Evolutionary conservation across 2,113 vertebrate species (phyloP).

Genomic region (Apteryx mantelli): DNA sequence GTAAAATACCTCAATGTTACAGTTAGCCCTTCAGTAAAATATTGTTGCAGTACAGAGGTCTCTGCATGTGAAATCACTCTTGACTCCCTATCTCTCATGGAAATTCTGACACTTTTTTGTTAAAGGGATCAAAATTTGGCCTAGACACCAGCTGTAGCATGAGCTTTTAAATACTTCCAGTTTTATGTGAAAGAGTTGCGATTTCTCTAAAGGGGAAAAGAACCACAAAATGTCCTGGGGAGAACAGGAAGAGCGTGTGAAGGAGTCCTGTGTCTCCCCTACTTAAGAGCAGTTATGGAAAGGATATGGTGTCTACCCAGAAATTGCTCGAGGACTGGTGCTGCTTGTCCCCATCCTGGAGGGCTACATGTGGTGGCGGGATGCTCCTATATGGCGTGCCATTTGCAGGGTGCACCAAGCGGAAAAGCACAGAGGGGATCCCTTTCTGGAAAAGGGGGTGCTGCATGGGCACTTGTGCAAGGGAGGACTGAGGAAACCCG

Average conservation of each 20-base stretch:
- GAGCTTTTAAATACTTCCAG: neutral
- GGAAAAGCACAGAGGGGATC: neutral
- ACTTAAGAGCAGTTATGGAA: neutral
- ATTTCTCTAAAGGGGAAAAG: neutral
- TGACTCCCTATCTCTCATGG: neutral
- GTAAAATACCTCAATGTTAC: constrained; percentile 6
- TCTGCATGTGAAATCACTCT: neutral
- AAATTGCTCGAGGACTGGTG: neutral
- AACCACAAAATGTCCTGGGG: neutral
- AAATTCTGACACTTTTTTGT: neutral
- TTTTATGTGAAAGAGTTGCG: neutral
- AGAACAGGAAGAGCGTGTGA: neutral
- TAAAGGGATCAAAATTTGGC: neutral
- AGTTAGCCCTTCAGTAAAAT: constrained; percentile 50
- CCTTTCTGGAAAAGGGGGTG: neutral
- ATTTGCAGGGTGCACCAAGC: neutral
- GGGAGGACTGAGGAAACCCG: neutral
- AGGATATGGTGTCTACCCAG: neutral
- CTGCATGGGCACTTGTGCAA: neutral
- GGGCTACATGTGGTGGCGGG: fast-evolving
- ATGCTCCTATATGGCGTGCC: neutral
- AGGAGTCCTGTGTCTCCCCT: neutral
- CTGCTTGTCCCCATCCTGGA: neutral
- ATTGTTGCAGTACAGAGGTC: constrained; percentile 53
- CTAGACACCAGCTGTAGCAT: neutral